phyloP scores from a whole-genome alignment of 2,797 vertebrate genomes.

The Leucoraja ocellata region DNA sequence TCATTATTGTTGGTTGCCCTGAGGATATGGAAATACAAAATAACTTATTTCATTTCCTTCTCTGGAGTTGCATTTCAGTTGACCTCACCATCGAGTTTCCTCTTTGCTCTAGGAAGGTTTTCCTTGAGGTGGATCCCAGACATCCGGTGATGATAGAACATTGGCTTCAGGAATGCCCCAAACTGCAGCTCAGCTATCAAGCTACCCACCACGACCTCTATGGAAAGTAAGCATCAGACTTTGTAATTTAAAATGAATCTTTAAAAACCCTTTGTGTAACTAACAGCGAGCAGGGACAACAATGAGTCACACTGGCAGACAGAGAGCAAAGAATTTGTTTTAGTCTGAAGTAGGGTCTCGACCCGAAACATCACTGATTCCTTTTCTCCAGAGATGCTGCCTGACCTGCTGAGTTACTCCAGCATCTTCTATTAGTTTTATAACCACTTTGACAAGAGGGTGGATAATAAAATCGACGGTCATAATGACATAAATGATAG shows the following conservation, averaged over 20 bases:
- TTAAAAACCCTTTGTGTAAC: too few relatives aligned
- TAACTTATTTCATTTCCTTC: neutral
- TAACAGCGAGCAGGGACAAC: too few relatives aligned
- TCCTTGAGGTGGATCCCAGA: slow-evolving; percentile 84
- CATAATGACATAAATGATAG: too few relatives aligned
- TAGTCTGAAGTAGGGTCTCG: too few relatives aligned
- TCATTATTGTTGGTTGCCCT: neutral
- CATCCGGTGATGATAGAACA: slow-evolving; percentile 69
- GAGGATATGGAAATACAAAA: neutral
- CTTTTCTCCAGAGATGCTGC: too few relatives aligned
- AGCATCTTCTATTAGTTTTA: neutral
- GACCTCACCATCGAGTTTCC: neutral
- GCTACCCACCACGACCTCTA: slow-evolving; percentile 68
- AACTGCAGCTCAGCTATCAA: slow-evolving; percentile 55
- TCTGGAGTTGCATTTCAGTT: neutral
- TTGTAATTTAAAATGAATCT: too few relatives aligned
- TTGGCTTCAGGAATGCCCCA: slow-evolving; percentile 61
- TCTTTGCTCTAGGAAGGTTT: slow-evolving; percentile 65
- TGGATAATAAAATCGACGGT: neutral
- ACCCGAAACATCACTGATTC: too few relatives aligned
- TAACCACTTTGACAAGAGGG: neutral
- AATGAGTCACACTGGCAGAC: neutral
- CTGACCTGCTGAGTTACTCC: too few relatives aligned
- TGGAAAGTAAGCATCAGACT: slow-evolving; percentile 62
- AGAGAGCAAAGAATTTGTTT: neutral